These are phyloP conservation scores for Elymnias hypermnestra DNA, from an alignment of 1,140 invertebrate genomes.

Conservation along the genomic window DNA sequence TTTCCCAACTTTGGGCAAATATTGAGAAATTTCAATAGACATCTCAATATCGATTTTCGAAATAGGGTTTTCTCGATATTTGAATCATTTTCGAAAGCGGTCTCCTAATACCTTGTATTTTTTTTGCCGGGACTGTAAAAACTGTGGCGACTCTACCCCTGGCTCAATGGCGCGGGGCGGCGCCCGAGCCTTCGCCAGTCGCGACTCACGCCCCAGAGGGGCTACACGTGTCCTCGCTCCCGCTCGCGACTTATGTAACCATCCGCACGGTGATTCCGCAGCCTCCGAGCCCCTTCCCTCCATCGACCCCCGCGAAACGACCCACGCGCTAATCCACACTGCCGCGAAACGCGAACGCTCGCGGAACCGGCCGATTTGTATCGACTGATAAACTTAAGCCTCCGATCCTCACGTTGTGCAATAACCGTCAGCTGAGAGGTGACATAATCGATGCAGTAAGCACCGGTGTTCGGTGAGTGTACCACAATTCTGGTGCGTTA, in stretches of 20 bases:
- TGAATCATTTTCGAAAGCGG: too few species aligned
- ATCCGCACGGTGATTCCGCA: constrained; percentile 68
- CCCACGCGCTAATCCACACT: constrained; percentile 38
- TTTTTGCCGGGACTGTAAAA: too few species aligned
- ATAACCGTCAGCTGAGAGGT: constrained; percentile 64
- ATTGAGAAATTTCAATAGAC: too few species aligned
- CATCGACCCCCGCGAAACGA: constrained; percentile 51
- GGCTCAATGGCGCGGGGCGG: constrained; percentile 60
- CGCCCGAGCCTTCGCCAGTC: constrained; percentile 55
- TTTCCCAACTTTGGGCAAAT: too few species aligned
- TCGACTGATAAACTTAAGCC: constrained; percentile 38
- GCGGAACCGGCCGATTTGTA: constrained; percentile 32
- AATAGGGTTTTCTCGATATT: too few species aligned
- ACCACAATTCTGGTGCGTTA: constrained; percentile 57
- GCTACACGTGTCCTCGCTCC: constrained; percentile 60
- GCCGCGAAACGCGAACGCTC: constrained; percentile 32
- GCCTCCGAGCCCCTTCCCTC: constrained; percentile 53
- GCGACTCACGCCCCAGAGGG: constrained; percentile 59
- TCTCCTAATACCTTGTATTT: too few species aligned
- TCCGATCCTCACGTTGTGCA: constrained; percentile 43
- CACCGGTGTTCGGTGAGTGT: constrained; percentile 56
- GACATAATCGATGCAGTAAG: constrained; percentile 72
- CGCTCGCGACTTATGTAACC: constrained; percentile 68
- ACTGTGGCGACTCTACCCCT: constrained; percentile 3
- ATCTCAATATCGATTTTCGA: too few species aligned